Evolutionary conservation across 2,888 invertebrate genomes (phyloP).

Genomic region (Trachelus troglodyta): DNA sequence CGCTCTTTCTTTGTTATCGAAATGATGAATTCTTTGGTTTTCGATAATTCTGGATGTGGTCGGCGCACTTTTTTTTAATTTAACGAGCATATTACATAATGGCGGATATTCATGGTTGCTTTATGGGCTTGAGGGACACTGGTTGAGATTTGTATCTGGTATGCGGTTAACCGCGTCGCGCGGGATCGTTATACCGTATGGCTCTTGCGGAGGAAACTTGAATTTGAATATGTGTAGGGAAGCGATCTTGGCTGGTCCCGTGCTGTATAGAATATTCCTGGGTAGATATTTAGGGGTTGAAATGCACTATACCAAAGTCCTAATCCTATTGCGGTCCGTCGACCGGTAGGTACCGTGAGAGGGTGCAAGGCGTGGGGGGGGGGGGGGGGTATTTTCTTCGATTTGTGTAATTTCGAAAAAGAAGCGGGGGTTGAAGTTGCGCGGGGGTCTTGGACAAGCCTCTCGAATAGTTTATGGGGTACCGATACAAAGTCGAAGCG

Average conservation of each 20-base stretch:
- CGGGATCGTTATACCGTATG: conserved; percentile 33
- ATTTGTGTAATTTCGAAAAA: not conserved
- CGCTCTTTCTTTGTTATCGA: not conserved
- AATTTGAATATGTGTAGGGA: conserved; percentile 36
- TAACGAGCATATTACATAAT: not conserved
- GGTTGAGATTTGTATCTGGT: conserved; percentile 41
- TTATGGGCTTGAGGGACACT: conserved; percentile 35
- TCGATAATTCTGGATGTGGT: not conserved
- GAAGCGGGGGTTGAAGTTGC: too few relatives aligned
- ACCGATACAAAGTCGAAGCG: not conserved
- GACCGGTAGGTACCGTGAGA: not conserved
- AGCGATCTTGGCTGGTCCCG: conserved; percentile 4
- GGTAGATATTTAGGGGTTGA: conserved; percentile 23
- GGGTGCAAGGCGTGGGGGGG: not conserved
- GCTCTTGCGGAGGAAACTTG: conserved; percentile 40
- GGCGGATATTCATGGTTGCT: not conserved
- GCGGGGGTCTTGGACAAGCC: not conserved
- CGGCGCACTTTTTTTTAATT: not conserved
- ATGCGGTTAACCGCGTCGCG: conserved; percentile 45
- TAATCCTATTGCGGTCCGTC: conserved; percentile 36
- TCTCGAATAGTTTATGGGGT: not conserved
- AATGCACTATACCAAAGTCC: conserved; percentile 20
- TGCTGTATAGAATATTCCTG: conserved; percentile 6
- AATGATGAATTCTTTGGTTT: not conserved
- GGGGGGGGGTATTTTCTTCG: not conserved